Evolutionary conservation across 2,888 invertebrate genomes (phyloP), one percentile per base, ranked within the genome.

Genomic region (Macaria liturata): DNA sequence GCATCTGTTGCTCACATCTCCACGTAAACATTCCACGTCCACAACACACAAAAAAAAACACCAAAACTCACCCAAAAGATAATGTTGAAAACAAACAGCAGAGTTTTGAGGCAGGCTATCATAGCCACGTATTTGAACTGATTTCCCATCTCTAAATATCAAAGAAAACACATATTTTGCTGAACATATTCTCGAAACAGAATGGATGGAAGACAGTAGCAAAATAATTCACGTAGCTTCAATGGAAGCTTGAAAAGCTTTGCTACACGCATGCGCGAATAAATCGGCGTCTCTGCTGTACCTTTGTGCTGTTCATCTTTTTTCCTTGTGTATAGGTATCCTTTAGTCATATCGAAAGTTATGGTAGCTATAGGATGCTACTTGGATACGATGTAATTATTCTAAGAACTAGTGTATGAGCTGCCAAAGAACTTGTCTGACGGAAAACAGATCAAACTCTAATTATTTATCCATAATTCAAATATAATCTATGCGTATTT

Each of bases 61-160:
- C 49, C 37, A 56, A 54, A 20, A 91, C 95, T 94, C 86, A 97
- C 97, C 96, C 95, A 96, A 85, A 97, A 96, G 34, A 95, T 86
- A 69, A 96, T 93, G 86, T 97, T 97, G 88, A 96, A 97, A 54
- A 95, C 86, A 93, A 96, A 95, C 62, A 97, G 90, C 44, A 96
- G 87, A 1, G 95, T 94, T 81, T 96, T 97, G 88, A 96, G 94
- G 82, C 95, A 96, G 65, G 95, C 95, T 83, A 96, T 94, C 34
- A 95, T 94, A 45, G 96, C 95, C 65, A 95, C 94, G 66, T 94
- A 95, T 82, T 95, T 95, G 67, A 95, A 91, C 73, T 94, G 93
- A 77, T 95, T 95, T n/a, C 94, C 94, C 95, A 95, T 95, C 59
- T 61, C 57, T 46, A 40, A 42, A 32, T 8, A 9, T 47, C 39